phyloP scores from a whole-genome alignment of 2,113 vertebrate species.

The Brachypteracias leptosomus region DNA sequence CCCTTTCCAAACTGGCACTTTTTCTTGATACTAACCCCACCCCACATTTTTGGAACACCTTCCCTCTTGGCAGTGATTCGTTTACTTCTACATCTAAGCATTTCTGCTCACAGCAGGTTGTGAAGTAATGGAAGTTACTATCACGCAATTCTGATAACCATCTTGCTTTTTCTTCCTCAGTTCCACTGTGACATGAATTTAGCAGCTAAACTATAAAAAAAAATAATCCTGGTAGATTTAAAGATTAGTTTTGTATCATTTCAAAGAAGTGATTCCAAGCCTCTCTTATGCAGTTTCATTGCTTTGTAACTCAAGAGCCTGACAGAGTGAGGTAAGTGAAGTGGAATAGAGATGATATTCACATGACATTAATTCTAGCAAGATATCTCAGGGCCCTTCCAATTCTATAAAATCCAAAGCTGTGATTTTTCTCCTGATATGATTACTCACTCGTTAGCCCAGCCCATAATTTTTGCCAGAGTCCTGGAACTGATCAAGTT shows the following conservation, averaged over 20 bases:
- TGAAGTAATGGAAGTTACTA: conserved; percentile 44
- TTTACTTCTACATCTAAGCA: conserved; percentile 32
- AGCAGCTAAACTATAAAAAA: background rate
- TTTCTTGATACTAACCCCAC: background rate
- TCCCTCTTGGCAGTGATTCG: conserved; percentile 27
- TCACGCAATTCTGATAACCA: conserved; percentile 17
- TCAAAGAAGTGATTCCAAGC: background rate
- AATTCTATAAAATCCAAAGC: background rate
- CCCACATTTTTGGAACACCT: background rate
- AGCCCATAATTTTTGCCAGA: background rate
- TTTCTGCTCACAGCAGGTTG: conserved; percentile 24
- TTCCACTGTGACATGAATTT: background rate
- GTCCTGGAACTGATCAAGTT: background rate
- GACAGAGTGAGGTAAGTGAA: background rate
- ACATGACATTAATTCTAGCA: background rate
- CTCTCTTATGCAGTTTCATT: background rate
- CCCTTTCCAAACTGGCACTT: background rate
- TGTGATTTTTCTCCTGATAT: background rate
- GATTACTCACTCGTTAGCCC: background rate
- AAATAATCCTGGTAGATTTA: background rate
- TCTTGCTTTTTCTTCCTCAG: background rate
- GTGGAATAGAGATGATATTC: background rate
- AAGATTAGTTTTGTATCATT: background rate
- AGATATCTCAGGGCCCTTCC: background rate
- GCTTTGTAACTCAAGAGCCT: background rate